These are phyloP conservation scores for Sylvilagus floridanus DNA, from an alignment of 2,797 vertebrate species.

Conservation along the genomic window DNA sequence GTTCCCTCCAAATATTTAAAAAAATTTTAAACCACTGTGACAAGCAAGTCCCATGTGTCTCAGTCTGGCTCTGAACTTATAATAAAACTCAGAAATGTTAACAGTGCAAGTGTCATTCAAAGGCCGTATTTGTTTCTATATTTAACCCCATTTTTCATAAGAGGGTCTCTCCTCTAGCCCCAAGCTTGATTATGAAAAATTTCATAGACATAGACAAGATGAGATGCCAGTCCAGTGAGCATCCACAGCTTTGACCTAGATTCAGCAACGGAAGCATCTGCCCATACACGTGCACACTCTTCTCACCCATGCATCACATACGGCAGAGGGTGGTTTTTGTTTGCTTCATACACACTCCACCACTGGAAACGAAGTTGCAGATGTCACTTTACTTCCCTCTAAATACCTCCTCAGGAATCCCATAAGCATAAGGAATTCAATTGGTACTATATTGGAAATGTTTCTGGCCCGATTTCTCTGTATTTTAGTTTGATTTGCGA, in stretches of 20 bases:
- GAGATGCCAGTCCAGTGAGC: neutral
- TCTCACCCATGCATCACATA: no score
- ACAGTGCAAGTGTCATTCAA: conserved; percentile 23
- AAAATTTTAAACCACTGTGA: neutral
- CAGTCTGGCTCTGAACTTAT: neutral
- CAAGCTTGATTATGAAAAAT: neutral
- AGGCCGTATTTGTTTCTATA: neutral
- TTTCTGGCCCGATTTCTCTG: neutral
- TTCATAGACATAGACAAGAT: neutral
- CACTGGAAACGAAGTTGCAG: neutral
- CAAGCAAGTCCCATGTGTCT: neutral
- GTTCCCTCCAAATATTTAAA: neutral
- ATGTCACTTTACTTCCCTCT: neutral
- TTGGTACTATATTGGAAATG: neutral
- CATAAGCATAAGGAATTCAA: conserved; percentile 16
- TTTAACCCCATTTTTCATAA: neutral
- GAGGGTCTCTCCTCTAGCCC: neutral
- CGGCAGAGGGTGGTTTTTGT: neutral
- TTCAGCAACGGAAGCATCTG: neutral
- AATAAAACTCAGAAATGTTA: neutral
- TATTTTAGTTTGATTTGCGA: neutral
- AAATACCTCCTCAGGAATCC: neutral
- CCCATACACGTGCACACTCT: neutral
- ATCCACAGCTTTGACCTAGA: neutral
- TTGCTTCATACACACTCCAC: neutral